Evolutionary conservation across 2,113 vertebrate species (phyloP).

Genomic region (Glaucidium brasilianum): DNA sequence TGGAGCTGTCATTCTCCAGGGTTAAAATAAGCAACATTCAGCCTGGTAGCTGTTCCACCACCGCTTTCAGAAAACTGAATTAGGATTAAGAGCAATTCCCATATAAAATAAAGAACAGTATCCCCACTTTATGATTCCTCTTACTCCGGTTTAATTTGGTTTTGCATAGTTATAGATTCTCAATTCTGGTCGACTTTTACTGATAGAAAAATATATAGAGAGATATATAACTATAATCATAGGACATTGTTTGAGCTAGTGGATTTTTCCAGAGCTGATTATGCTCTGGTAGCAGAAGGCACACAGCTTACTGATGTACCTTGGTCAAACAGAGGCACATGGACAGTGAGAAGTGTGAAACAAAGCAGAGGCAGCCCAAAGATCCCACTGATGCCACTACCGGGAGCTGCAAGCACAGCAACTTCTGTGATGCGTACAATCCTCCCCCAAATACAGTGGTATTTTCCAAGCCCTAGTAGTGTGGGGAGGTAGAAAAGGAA

Average conservation of each 20-base stretch:
- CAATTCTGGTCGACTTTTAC: neutral
- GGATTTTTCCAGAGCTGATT: neutral
- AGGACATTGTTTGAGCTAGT: neutral
- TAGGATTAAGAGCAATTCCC: neutral
- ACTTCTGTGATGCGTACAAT: neutral
- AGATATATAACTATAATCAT: neutral
- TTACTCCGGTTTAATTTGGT: neutral
- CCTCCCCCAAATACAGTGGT: neutral
- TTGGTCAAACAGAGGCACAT: neutral
- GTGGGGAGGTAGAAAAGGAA: neutral
- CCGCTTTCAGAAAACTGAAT: neutral
- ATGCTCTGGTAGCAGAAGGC: neutral
- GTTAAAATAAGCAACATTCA: neutral
- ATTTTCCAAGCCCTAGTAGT: neutral
- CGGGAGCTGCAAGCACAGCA: neutral
- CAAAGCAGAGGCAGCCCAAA: neutral
- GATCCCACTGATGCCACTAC: neutral
- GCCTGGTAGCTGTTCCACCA: neutral
- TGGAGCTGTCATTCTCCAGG: neutral
- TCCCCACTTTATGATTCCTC: neutral
- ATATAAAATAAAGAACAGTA: neutral
- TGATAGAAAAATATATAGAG: neutral
- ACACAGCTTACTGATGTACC: neutral
- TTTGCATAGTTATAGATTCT: neutral
- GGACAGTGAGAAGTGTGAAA: neutral